Conservation (phyloP, 2,888 invertebrate species). For the Enchytraeus crypticus region DNA sequence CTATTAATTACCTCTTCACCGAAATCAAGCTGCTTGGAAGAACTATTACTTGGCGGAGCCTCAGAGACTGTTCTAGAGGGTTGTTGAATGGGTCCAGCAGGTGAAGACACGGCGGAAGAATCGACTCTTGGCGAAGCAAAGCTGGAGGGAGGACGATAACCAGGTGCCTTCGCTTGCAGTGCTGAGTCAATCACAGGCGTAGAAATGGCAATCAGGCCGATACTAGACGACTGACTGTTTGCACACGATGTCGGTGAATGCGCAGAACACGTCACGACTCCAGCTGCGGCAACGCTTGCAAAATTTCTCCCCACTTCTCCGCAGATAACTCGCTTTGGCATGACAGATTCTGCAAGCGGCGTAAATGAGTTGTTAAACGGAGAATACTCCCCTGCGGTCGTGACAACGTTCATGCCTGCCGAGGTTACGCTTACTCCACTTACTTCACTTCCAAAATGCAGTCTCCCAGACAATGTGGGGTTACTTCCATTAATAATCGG, state of each 20-base stretch:
- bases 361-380: slow-evolving; percentile 74
- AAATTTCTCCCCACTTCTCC: slow-evolving; percentile 56
- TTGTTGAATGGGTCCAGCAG: not conserved
- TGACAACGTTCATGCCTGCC: not conserved
- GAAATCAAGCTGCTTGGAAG: not conserved
- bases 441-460: not conserved
- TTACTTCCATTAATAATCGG: slow-evolving; percentile 27
- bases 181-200: slow-evolving; percentile 32
- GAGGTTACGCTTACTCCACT: not conserved
- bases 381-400: slow-evolving; percentile 66
- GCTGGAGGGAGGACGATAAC: slow-evolving; percentile 35
- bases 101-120: not conserved
- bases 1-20: not conserved
- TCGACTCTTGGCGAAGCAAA: not conserved
- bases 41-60: not conserved
- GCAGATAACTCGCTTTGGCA: slow-evolving; percentile 37
- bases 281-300: slow-evolving; percentile 61
- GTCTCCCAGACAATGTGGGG: not conserved
- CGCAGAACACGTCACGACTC: slow-evolving; percentile 37
- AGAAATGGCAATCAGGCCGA: not conserved
- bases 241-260: too few relatives aligned
- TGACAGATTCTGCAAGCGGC: slow-evolving; percentile 53
- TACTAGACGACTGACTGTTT: not conserved
- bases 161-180: slow-evolving; percentile 48
- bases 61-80: too few relatives aligned